Percentiles rank a stretch among this genome's conserved stretches.
Evolutionary conservation across 2,113 vertebrate species (phyloP).

Genomic region (Macrotis lagotis): DNA sequence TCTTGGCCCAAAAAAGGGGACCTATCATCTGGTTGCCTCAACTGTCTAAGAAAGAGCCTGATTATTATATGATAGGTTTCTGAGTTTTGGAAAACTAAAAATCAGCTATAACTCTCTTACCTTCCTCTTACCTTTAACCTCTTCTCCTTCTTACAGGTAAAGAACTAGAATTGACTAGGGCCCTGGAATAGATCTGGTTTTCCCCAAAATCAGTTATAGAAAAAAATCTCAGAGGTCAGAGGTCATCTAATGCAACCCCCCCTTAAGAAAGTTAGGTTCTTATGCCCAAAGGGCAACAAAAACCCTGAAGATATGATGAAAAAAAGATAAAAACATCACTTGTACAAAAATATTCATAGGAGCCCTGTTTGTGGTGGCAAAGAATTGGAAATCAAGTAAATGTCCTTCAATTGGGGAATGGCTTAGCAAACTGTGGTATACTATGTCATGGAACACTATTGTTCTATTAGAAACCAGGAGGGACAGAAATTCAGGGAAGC

Average conservation of each 20-base stretch:
- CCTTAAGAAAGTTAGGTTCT: not conserved
- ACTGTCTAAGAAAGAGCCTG: not conserved
- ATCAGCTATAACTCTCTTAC: not conserved
- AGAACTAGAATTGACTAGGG: not conserved
- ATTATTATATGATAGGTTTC: not conserved
- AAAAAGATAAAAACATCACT: no score
- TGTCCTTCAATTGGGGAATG: no score
- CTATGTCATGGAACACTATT: no score
- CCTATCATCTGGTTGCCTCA: not conserved
- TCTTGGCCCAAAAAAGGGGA: not conserved
- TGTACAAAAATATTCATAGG: no score
- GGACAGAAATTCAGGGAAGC: no score
- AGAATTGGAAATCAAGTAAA: no score
- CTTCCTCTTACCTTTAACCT: not conserved
- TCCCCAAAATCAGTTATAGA: not conserved
- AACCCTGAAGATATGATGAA: no score
- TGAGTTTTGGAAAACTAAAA: not conserved
- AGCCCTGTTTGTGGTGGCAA: no score
- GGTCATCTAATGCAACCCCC: not conserved
- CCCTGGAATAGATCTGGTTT: not conserved
- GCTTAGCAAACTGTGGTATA: no score
- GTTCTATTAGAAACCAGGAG: no score
- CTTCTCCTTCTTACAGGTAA: not conserved
- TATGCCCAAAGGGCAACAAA: no score
- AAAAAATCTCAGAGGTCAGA: not conserved